Evolutionary conservation across 2,888 invertebrate genomes (phyloP).

Genomic region (Linhomoeus sp.): DNA sequence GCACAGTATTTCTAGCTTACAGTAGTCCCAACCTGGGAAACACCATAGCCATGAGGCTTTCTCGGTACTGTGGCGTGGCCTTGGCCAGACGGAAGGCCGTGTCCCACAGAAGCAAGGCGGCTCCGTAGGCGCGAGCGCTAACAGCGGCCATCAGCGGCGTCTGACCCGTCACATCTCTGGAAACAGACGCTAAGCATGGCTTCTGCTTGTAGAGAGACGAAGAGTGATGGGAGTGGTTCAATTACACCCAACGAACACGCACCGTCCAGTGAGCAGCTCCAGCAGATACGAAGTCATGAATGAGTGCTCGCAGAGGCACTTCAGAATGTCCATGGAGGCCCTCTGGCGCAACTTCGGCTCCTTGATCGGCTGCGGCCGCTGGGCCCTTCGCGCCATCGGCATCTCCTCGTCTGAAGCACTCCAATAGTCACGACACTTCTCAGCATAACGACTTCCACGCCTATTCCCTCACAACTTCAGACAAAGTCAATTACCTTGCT

Average conservation of each 20-base stretch:
- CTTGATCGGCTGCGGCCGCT: constrained; percentile 14
- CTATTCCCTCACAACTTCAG: too few relatives aligned
- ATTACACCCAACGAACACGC: background rate
- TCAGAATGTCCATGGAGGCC: constrained; percentile 61
- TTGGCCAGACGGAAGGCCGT: constrained; percentile 34
- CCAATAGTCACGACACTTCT: too few relatives aligned
- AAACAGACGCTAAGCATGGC: too few relatives aligned
- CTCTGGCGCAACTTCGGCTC: constrained; percentile 58
- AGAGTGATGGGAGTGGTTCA: too few relatives aligned
- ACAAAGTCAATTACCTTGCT: too few relatives aligned
- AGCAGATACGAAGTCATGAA: constrained; percentile 57
- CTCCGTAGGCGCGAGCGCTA: constrained; percentile 74
- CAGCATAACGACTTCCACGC: too few relatives aligned
- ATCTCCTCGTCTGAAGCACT: constrained; percentile 1
- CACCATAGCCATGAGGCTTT: constrained; percentile 5
- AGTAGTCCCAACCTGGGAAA: constrained; percentile 22
- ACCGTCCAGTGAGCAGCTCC: constrained; percentile 42
- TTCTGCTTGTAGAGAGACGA: too few relatives aligned
- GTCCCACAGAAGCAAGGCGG: constrained; percentile 67
- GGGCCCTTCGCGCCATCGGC: too few relatives aligned
- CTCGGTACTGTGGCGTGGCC: background rate
- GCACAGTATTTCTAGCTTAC: background rate
- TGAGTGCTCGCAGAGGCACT: constrained; percentile 54
- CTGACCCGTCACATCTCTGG: constrained; percentile 76
- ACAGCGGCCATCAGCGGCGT: constrained; percentile 95